These are phyloP conservation scores for Ornithoptera priamus DNA, from an alignment of 2,888 invertebrate species.

Conservation along the genomic window DNA sequence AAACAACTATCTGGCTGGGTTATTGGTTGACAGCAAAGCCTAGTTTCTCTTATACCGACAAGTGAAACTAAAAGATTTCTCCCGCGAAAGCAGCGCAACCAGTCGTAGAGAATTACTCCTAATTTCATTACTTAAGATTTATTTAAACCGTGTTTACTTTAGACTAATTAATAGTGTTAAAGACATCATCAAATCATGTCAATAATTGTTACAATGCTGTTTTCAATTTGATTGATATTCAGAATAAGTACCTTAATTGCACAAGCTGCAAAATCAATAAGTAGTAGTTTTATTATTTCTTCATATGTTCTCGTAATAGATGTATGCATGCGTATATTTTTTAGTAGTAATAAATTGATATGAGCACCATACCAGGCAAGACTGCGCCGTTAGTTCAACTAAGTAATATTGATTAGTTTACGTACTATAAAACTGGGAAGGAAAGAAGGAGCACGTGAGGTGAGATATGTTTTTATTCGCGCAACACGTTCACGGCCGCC, in stretches of 20 bases:
- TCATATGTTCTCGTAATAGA: no score
- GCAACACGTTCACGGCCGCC: slow-evolving; percentile 69
- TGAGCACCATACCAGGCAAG: slow-evolving; percentile 40
- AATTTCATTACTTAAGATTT: slow-evolving; percentile 32
- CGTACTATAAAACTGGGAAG: slow-evolving; percentile 43
- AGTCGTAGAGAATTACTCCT: slow-evolving; percentile 41
- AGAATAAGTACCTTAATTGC: no score
- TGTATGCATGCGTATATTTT: neutral
- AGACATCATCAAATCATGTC: no score
- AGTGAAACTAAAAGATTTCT: slow-evolving; percentile 72
- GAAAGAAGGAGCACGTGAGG: slow-evolving; percentile 47
- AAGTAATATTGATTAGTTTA: slow-evolving; percentile 72
- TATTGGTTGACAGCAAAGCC: slow-evolving; percentile 39
- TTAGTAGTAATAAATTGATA: no score
- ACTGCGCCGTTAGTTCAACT: slow-evolving; percentile 57
- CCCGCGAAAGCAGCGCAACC: slow-evolving; percentile 68
- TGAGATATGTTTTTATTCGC: slow-evolving; percentile 74
- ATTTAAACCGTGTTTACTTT: slow-evolving; percentile 27
- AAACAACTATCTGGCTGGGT: slow-evolving; percentile 29
- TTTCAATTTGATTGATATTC: no score
- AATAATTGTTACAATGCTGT: no score
- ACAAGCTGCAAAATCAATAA: no score
- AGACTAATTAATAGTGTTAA: no score
- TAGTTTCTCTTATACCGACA: slow-evolving; percentile 57
- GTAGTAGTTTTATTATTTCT: no score